These are phyloP conservation scores for Zelleria hepariella DNA, from an alignment of 2,888 invertebrate genomes.

Conservation along the genomic window DNA sequence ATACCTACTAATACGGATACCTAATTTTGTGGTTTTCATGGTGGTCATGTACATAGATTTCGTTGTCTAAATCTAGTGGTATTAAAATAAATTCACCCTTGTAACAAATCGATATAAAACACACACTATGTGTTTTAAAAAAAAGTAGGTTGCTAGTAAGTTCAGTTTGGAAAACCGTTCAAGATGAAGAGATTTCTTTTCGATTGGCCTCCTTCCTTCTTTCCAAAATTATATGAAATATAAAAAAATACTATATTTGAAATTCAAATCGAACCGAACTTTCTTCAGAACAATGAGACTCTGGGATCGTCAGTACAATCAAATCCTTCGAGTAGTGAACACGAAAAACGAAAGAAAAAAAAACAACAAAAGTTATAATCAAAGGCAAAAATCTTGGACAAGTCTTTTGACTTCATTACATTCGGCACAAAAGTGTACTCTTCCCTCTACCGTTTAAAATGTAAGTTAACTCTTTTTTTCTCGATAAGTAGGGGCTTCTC, in stretches of 20 bases:
- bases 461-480: slow-evolving; percentile 20
- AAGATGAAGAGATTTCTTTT: too few species aligned
- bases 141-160: too few species aligned
- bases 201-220: background rate
- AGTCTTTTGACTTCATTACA: background rate
- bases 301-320: slow-evolving; percentile 30
- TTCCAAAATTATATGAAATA: background rate
- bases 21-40: too few species aligned
- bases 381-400: too few species aligned
- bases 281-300: background rate
- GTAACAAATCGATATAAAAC: too few species aligned
- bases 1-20: too few species aligned
- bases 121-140: too few species aligned
- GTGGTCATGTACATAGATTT: too few species aligned
- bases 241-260: background rate
- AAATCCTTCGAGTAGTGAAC: slow-evolving; percentile 34
- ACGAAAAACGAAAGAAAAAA: slow-evolving; percentile 21
- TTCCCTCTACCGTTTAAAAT: slow-evolving; percentile 17
- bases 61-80: too few species aligned
- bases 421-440: slow-evolving; percentile 9
- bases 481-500: background rate
- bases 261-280: background rate
- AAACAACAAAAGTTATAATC: slow-evolving; percentile 6
- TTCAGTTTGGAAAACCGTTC: too few species aligned
- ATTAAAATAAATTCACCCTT: too few species aligned